These are phyloP conservation scores for Cephalotes varians DNA, from an alignment of 2,888 invertebrate genomes.

Conservation along the genomic window DNA sequence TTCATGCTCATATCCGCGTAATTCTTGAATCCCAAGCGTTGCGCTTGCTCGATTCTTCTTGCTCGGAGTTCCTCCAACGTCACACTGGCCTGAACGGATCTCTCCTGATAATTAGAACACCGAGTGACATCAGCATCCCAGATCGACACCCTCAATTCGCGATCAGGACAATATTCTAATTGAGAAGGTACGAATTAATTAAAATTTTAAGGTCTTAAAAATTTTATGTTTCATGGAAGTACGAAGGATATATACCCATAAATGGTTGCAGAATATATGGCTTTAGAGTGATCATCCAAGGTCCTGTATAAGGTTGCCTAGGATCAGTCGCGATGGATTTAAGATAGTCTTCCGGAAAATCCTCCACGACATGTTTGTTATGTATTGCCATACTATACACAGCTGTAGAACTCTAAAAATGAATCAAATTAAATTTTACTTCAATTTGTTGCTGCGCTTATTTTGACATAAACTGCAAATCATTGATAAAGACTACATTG, in stretches of 20 bases:
- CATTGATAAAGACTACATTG: neutral
- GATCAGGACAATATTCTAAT: constrained; percentile 92
- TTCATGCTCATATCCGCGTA: constrained; percentile 96
- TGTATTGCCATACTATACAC: constrained; percentile 86
- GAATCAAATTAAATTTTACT: constrained; percentile 3
- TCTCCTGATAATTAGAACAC: constrained; percentile 89
- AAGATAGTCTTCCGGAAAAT: constrained; percentile 91
- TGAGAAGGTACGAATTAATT: constrained; percentile 9
- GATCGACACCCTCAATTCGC: constrained; percentile 92
- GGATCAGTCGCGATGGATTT: constrained; percentile 89
- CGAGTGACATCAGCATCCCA: constrained; percentile 93
- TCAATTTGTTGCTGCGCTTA: neutral
- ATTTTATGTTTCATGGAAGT: constrained; percentile 6
- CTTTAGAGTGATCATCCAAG: constrained; percentile 94
- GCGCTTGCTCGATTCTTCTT: constrained; percentile 90
- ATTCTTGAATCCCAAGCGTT: constrained; percentile 91
- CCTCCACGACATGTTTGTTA: constrained; percentile 89
- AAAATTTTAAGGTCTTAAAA: neutral
- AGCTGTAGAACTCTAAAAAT: constrained; percentile 53
- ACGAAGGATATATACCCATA: constrained; percentile 85
- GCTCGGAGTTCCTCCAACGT: constrained; percentile 92
- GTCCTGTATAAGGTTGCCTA: constrained; percentile 89
- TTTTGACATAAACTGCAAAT: neutral
- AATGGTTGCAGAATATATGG: constrained; percentile 91
- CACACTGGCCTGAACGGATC: constrained; percentile 90